Evolutionary conservation across 2,113 vertebrate species (phyloP).

Genomic region (Cromileptes altivelis): DNA sequence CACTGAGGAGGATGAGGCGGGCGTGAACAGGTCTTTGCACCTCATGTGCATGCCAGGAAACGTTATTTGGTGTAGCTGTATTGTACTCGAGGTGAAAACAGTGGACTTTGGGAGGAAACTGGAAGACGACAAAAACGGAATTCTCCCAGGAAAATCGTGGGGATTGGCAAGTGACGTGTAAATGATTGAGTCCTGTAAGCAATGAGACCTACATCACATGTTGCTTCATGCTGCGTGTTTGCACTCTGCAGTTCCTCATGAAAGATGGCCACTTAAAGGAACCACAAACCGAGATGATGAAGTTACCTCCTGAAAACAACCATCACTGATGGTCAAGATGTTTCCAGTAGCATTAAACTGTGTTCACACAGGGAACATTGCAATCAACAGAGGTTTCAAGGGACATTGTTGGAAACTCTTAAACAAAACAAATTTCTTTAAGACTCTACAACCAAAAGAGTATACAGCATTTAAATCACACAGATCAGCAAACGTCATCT

Average conservation of each 20-base stretch:
- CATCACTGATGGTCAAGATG: not conserved
- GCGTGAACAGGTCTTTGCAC: too few relatives aligned
- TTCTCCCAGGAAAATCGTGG: too few relatives aligned
- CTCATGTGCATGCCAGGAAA: too few relatives aligned
- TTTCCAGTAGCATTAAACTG: not conserved
- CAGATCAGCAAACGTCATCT: not conserved
- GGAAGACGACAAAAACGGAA: too few relatives aligned
- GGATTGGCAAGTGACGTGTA: too few relatives aligned
- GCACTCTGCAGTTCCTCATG: not conserved
- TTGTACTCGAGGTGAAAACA: too few relatives aligned
- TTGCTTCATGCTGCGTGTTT: not conserved
- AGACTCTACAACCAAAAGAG: not conserved
- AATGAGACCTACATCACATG: too few relatives aligned
- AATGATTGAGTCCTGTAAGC: too few relatives aligned
- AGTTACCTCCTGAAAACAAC: not conserved
- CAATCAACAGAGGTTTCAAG: not conserved
- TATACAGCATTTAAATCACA: not conserved
- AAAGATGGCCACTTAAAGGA: not conserved
- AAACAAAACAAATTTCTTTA: not conserved
- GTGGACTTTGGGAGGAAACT: too few relatives aligned
- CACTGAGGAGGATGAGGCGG: too few relatives aligned
- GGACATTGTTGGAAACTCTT: not conserved
- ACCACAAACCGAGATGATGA: constrained; percentile 10
- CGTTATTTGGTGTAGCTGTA: too few relatives aligned
- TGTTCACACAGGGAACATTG: not conserved